A percentile compares a stretch with the other conserved stretches of the same genome.
These are phyloP conservation scores for Beris chalybata DNA, from an alignment of 2,888 invertebrate genomes.

Conservation along the genomic window DNA sequence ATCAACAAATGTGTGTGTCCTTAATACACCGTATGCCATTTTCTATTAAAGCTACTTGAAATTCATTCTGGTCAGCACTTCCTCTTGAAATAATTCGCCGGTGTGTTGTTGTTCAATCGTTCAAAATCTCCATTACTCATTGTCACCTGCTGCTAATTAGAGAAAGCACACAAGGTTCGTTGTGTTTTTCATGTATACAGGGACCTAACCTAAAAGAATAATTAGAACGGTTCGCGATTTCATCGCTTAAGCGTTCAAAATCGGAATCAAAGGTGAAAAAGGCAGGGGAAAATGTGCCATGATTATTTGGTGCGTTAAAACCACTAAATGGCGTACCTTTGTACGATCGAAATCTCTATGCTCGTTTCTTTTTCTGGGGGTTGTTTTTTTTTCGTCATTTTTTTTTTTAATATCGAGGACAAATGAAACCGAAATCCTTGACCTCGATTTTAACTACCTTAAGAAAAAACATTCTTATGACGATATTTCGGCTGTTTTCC, in stretches of 20 bases:
- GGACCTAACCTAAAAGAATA: constrained; percentile 1
- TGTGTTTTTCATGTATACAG: neutral
- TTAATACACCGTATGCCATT: too few species aligned
- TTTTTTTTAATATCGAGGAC: constrained; percentile 13
- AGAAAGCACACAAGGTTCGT: constrained; percentile 9
- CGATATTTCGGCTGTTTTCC: constrained; percentile 5
- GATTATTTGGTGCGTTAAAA: constrained; percentile 10
- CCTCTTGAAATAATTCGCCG: constrained; percentile 3
- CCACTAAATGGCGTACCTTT: constrained; percentile 19
- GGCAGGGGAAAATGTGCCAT: constrained; percentile 17
- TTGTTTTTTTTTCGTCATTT: neutral
- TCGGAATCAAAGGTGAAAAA: constrained; percentile 21
- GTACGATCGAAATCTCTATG: constrained; percentile 18
- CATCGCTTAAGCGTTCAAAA: constrained; percentile 22
- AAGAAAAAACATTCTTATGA: neutral
- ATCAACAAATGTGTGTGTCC: too few species aligned
- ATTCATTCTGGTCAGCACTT: too few species aligned
- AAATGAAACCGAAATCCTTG: constrained; percentile 30
- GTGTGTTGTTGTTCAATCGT: constrained; percentile 17
- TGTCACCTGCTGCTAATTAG: constrained; percentile 22
- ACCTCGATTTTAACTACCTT: constrained; percentile 11
- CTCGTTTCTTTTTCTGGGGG: neutral
- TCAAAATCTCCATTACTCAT: constrained; percentile 29
- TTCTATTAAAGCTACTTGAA: too few species aligned
- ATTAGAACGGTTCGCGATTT: constrained; percentile 22